These are phyloP conservation scores for Morbakka virulenta DNA, from an alignment of 30 jellyfish, hydroid and myxozoan species.

Conservation along the genomic window DNA sequence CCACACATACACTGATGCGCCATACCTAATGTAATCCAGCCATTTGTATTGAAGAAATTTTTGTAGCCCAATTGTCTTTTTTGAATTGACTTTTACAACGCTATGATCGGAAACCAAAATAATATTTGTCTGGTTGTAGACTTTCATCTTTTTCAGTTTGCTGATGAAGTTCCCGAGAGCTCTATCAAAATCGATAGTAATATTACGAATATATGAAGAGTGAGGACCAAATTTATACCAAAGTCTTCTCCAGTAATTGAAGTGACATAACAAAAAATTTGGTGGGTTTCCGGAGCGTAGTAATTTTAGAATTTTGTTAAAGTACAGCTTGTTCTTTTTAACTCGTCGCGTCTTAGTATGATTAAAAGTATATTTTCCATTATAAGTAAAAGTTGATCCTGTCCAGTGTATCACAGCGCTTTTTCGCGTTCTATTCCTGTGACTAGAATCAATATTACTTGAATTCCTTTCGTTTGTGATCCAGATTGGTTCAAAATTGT, in stretches of 20 bases:
- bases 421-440: too few species aligned
- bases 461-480: constrained; percentile 48
- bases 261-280: constrained; percentile 67
- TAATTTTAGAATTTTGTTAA: constrained; percentile 38
- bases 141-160: constrained; percentile 23
- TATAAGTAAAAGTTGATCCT: constrained; percentile 67
- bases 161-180: constrained; percentile 36
- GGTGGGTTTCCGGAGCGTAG: constrained; percentile 61
- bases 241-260: constrained; percentile 63
- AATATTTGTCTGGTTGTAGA: constrained; percentile 58
- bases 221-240: constrained; percentile 85
- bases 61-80: constrained; percentile 34
- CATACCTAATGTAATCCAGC: constrained; percentile 41
- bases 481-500: constrained; percentile 80
- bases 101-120: constrained; percentile 91
- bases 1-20: constrained; percentile 43
- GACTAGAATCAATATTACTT: too few species aligned
- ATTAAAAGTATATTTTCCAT: constrained; percentile 59
- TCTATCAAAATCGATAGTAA: constrained; percentile 18
- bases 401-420: constrained; percentile 91
- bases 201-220: constrained; percentile 3
- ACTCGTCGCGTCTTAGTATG: constrained; percentile 26
- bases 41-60: constrained; percentile 30
- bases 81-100: constrained; percentile 56
- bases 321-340: constrained; percentile 30